These are phyloP conservation scores for Pterocles gutturalis DNA, from an alignment of 2,113 vertebrate species.

Conservation along the genomic window DNA sequence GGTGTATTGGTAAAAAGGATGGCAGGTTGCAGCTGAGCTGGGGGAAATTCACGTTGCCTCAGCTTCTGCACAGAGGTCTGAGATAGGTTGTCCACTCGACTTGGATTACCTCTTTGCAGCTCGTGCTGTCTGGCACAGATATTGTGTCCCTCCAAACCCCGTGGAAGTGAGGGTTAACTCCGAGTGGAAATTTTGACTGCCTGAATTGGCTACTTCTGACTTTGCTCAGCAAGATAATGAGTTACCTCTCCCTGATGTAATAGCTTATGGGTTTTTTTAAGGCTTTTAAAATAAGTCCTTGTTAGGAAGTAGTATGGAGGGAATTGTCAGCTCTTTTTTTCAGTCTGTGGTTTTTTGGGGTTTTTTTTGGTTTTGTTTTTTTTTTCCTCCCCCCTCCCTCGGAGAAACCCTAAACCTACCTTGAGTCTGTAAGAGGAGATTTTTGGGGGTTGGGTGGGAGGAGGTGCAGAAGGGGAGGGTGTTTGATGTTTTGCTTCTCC, in stretches of 20 bases:
- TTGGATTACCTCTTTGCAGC: neutral
- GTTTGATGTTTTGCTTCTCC: neutral
- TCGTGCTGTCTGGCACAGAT: neutral
- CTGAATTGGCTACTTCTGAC: neutral
- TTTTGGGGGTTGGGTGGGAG: neutral
- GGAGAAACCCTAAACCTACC: neutral
- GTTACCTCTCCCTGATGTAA: neutral
- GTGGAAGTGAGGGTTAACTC: neutral
- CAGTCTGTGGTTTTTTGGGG: too few species aligned
- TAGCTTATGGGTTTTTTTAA: neutral
- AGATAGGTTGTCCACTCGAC: neutral
- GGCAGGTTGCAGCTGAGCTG: slow-evolving; percentile 27
- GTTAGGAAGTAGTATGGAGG: neutral
- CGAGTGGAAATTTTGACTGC: neutral
- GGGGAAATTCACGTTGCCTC: slow-evolving; percentile 8
- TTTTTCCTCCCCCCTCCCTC: too few species aligned
- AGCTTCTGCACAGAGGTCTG: neutral
- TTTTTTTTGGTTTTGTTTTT: too few species aligned
- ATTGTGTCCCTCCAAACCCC: neutral
- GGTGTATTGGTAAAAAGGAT: neutral
- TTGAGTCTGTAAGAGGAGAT: neutral
- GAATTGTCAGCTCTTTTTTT: neutral
- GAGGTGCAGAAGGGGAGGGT: neutral
- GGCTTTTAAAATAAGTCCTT: neutral
- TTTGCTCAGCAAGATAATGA: neutral